Base-by-base conservation (phyloP, 2,113 vertebrate genomes). In the Charina bottae region DNA sequence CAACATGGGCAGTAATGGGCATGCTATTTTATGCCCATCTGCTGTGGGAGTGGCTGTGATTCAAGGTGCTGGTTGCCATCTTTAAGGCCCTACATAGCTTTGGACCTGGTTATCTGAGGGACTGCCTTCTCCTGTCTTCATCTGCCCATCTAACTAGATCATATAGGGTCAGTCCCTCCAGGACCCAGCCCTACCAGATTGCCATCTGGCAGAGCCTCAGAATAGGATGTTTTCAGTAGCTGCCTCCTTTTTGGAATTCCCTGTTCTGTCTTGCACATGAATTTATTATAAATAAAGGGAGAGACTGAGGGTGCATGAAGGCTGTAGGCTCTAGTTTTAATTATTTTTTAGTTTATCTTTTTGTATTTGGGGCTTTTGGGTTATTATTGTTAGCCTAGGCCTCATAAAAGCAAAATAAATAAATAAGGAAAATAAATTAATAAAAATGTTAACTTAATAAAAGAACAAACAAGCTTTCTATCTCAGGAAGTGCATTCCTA, bases 391-490 rank as follows among this genome's bases (percentile, higher is more conserved):
- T 62, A 62, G 60, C 24, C 24, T 26, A 60, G 23, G 59, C 59
- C 8, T 60, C 62, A 68, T 68, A 68, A 26, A 68, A 68, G 26
- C 49, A 49, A 49, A 49, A 68, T n/a, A 68, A 49, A 68, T 68
- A 68, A n/a, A n/a, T 68, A 68, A 68, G 4, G 4, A 68, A 68
- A 68, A 28, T 64, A n/a, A 64, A 49, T 49, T 49, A 49, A 28
- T 64, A 64, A 64, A 64, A 64, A 64, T 12, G 10, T 64, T 64
- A 64, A 28, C 10, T 28, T 64, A 23, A 54, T n/a, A 85, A 89
- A 49, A 42, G 64, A 93, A 28, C 3, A 83, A 86, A 87, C 56
- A 6, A 88, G 85, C 58, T 68, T 91, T 86, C 37, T 84, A 28
- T 49, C 46, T 33, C 6, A 56, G 62, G 59, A 28, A 54, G n/a